Evolutionary conservation across 2,888 invertebrate genomes (phyloP).

Genomic region (Anoncus sp.): DNA sequence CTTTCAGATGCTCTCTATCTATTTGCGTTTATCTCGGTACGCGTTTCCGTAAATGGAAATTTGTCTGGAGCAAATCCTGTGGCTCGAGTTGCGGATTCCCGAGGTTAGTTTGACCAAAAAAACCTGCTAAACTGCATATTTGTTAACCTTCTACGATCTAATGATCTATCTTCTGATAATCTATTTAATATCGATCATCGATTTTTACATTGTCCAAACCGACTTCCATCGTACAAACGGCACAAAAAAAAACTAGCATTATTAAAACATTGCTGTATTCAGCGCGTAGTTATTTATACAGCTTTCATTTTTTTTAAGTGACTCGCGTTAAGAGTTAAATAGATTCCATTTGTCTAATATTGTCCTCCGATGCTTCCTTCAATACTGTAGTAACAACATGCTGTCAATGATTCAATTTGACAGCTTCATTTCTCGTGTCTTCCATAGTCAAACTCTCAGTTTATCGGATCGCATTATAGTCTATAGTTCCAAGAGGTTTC

Average conservation of each 20-base stretch:
- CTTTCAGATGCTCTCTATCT: not conserved
- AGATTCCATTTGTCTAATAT: slow-evolving; percentile 20
- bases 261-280: not conserved
- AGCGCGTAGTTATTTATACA: not conserved
- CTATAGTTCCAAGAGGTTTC: not conserved
- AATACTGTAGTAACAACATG: not conserved
- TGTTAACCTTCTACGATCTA: not conserved
- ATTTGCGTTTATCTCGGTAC: slow-evolving; percentile 3
- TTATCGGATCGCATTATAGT: slow-evolving; percentile 1
- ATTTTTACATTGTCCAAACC: not conserved
- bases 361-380: not conserved
- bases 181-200: not conserved
- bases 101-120: not conserved
- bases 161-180: too few relatives aligned
- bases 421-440: not conserved
- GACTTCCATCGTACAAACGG: not conserved
- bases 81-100: not conserved
- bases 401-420: slow-evolving; percentile 18
- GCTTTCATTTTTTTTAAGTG: not conserved
- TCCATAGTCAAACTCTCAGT: not conserved
- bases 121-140: not conserved
- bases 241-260: not conserved
- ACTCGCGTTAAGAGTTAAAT: not conserved
- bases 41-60: not conserved
- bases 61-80: not conserved